Base-by-base conservation (phyloP, 2,888 invertebrate species). In the Chymomyza fuscimana region DNA sequence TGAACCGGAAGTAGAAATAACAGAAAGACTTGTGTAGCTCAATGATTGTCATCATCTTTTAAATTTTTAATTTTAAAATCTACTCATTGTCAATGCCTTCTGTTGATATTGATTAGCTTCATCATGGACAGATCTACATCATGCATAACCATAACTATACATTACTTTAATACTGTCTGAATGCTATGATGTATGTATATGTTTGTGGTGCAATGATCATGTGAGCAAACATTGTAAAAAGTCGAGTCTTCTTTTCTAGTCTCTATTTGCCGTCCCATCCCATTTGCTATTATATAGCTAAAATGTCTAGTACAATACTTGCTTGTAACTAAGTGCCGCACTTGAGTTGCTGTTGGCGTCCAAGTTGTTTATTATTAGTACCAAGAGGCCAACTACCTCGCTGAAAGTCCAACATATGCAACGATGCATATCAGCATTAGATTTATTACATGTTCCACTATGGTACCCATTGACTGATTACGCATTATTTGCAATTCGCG, bases 311-410 rank as follows among this genome's bases (percentile, higher is more conserved):
- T 12, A 46, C 40, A 46, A 46, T 46, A 46, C 40, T 46, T 46
- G 40, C 40, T 46, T 46, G 40, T 12, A 46, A 46, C 40, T 76
- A 76, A 76, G 76, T 65, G 19, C 19, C 54, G 22, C 54, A 19
- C 54, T 54, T 54, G 54, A 54, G 54, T 54, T 54, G 54, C 32
- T 32, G 32, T 2, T 32, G 32, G 32, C 32, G 32, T 54, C 54
- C 19, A n/a, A 54, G 19, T 54, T 54, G 40, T 54, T 54, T 54
- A 54, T 54, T 54, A 54, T 54, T 54, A 54, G 16, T 54, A 54
- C 22, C n/a, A 36, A 79, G 72, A 80, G 80, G 81, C 75, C 81
- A 80, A 79, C 73, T 79, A 80, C 80, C 80, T 80, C 80, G 60
- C 70, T 80, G 72, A 79, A 72, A 70, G 80, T 78, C 79, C 76